phyloP scores from a whole-genome alignment of 2,113 vertebrate species.

The Notothenia rossii region DNA sequence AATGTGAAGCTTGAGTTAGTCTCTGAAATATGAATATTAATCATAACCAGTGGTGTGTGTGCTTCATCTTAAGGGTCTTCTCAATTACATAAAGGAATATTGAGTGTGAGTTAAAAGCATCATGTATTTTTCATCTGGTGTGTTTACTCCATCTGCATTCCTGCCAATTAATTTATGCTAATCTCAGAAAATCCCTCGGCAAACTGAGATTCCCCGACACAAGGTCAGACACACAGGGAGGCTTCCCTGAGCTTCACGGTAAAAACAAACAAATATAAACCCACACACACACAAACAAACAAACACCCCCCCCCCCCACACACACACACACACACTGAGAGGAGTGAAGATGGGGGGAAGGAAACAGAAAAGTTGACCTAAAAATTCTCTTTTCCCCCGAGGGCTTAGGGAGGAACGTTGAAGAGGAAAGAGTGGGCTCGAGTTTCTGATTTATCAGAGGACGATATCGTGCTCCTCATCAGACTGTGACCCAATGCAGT shows the following conservation, averaged over 20 bases:
- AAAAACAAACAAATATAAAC: constrained; percentile 5
- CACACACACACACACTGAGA: constrained; percentile 26
- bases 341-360: constrained; percentile 39
- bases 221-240: constrained; percentile 47
- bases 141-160: constrained; percentile 52
- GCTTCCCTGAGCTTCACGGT: not conserved
- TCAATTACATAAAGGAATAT: constrained; percentile 47
- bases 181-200: constrained; percentile 22
- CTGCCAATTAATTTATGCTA: constrained; percentile 63
- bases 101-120: constrained; percentile 31
- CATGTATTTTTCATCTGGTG: constrained; percentile 32
- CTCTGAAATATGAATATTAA: no score
- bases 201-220: constrained; percentile 15
- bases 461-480: not conserved
- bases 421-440: constrained; percentile 9
- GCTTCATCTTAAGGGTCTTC: constrained; percentile 24
- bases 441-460: constrained; percentile 12
- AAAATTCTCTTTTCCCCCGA: constrained; percentile 35
- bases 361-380: constrained; percentile 62
- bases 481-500: not conserved
- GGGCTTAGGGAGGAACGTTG: constrained; percentile 2
- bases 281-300: constrained; percentile 1
- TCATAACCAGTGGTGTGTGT: not conserved
- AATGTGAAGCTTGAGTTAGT: not conserved
- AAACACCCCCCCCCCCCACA: not conserved